Percentiles rank a stretch among this genome's conserved stretches.
phyloP scores from a whole-genome alignment of 2,797 vertebrate genomes.

The Oryzias dopingdopingensis region DNA sequence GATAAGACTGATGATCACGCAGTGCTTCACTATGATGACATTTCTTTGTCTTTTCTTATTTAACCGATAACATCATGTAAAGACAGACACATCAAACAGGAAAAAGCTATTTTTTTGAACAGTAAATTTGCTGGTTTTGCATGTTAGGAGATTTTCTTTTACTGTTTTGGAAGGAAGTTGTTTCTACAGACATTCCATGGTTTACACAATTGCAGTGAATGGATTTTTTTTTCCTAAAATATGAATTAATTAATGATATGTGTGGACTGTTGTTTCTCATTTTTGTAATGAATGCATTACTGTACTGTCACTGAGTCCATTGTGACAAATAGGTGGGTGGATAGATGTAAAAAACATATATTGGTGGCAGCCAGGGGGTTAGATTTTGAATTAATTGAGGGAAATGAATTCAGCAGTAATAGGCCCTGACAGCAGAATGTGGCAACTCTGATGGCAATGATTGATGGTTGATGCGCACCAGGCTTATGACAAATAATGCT shows the following conservation, averaged over 20 bases:
- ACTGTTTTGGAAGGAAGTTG: constrained; percentile 34
- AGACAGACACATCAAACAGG: constrained; percentile 82
- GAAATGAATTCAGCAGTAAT: constrained; percentile 83
- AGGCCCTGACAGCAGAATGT: constrained; percentile 79
- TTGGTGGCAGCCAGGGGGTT: constrained; percentile 76
- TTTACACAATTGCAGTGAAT: constrained; percentile 28
- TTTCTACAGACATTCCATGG: constrained; percentile 4
- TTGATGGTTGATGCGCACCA: constrained; percentile 79
- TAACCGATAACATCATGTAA: constrained; percentile 59
- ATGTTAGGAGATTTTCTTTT: background rate
- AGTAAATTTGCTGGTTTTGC: constrained; percentile 50
- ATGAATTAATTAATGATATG: constrained; percentile 79
- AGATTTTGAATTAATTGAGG: constrained; percentile 83
- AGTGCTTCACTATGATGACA: constrained; percentile 55
- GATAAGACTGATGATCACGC: constrained; percentile 64
- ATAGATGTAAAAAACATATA: constrained; percentile 76
- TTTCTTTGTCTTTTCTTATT: constrained; percentile 61
- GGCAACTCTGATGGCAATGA: constrained; percentile 79
- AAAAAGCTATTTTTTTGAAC: constrained; percentile 74
- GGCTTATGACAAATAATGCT: constrained; percentile 74
- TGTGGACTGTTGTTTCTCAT: constrained; percentile 76
- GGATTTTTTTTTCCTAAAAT: constrained; percentile 55
- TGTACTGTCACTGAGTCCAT: constrained; percentile 79
- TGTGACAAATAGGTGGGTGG: constrained; percentile 84
- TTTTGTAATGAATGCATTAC: constrained; percentile 83